These are phyloP conservation scores for Myripristis jacobus DNA, from an alignment of 2,797 vertebrate genomes.

Conservation along the genomic window DNA sequence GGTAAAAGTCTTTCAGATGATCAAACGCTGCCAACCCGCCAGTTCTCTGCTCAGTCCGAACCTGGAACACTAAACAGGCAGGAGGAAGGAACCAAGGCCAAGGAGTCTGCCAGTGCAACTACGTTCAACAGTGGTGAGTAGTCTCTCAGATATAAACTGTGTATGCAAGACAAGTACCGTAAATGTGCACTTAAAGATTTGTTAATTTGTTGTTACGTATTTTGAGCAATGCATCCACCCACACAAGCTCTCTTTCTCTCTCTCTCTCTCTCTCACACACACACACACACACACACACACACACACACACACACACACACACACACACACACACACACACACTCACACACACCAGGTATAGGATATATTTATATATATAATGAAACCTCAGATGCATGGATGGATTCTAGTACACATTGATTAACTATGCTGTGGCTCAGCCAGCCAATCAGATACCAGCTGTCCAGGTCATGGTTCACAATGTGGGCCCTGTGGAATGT, in stretches of 20 bases:
- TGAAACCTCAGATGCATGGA: slow-evolving; percentile 43
- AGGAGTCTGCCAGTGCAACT: slow-evolving; percentile 64
- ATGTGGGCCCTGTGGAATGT: slow-evolving; percentile 71
- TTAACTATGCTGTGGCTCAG: slow-evolving; percentile 57
- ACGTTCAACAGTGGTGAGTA: slow-evolving; percentile 79
- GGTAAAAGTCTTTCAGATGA: slow-evolving; percentile 83
- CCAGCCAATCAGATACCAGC: slow-evolving; percentile 66
- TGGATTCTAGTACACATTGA: slow-evolving; percentile 61
- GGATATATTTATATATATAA: no score
- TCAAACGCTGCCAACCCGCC: slow-evolving; percentile 65
- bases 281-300: not conserved
- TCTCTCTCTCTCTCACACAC: no score
- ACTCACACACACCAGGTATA: slow-evolving; percentile 4
- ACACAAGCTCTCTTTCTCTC: no score
- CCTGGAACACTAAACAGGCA: slow-evolving; percentile 82
- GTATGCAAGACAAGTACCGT: not conserved
- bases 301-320: not conserved
- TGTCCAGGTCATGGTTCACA: slow-evolving; percentile 68
- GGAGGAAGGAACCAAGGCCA: slow-evolving; percentile 62
- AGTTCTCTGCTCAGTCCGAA: slow-evolving; percentile 69
- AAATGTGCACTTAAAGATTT: slow-evolving; percentile 18
- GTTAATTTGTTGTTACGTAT: not conserved
- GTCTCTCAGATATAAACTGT: slow-evolving; percentile 36
- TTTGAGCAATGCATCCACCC: not conserved
- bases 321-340: not conserved